Percentiles rank a stretch among this genome's conserved stretches.
Conservation (phyloP, 2,888 invertebrate species). For the Psylliodes chrysocephalus region DNA sequence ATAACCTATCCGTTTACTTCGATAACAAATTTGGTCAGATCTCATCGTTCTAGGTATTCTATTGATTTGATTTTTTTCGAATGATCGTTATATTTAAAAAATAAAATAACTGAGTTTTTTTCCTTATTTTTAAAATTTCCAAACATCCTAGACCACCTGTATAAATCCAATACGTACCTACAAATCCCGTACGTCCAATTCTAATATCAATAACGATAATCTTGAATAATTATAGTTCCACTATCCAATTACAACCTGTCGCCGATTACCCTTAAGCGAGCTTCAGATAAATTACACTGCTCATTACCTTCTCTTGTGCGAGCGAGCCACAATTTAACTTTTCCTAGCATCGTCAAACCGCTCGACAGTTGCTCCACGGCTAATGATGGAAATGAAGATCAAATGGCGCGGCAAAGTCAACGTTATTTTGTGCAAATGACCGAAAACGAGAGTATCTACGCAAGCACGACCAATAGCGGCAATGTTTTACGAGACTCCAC, state of each 20-base stretch:
- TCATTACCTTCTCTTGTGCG: background rate
- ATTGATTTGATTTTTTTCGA: too few species aligned
- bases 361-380: background rate
- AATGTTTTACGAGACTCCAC: background rate
- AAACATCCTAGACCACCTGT: too few species aligned
- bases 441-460: background rate
- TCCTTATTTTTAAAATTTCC: too few species aligned
- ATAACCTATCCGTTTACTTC: too few species aligned
- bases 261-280: background rate
- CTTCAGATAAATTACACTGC: background rate
- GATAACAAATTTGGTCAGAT: too few species aligned
- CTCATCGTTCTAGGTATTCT: too few species aligned
- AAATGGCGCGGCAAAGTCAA: background rate
- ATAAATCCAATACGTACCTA: background rate
- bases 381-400: constrained; percentile 4
- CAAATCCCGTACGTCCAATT: background rate
- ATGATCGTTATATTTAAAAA: too few species aligned
- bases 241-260: constrained; percentile 6
- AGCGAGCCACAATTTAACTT: background rate
- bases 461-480: background rate
- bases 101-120: too few species aligned
- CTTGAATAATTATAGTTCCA: background rate
- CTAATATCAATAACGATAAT: background rate
- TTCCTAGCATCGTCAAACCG: background rate
- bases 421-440: background rate